phyloP scores from a whole-genome alignment of 1,140 invertebrate genomes.

The Cyclargus thomasi region DNA sequence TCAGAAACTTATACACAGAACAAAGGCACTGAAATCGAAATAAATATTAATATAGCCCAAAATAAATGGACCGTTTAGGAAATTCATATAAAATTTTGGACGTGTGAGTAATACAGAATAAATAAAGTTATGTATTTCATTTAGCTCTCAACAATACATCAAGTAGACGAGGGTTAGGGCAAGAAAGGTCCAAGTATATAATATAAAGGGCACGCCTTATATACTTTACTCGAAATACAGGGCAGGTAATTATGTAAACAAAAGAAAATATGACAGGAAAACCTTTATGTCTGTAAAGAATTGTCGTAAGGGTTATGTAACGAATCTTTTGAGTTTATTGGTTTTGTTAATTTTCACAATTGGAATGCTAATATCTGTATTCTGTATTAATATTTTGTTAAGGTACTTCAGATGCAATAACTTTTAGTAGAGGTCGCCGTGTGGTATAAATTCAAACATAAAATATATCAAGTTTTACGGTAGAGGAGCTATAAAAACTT shows the following conservation, averaged over 20 bases:
- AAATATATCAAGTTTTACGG: no score
- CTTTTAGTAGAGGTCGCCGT: no score
- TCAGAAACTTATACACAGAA: background rate
- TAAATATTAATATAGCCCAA: constrained; percentile 2
- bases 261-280: background rate
- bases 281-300: background rate
- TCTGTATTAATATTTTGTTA: no score
- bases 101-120: constrained; percentile 5
- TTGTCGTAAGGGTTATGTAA: background rate
- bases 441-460: no score
- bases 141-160: constrained; percentile 15
- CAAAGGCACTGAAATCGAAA: background rate
- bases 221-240: background rate
- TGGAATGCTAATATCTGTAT: no score
- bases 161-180: constrained; percentile 15
- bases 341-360: no score
- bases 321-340: background rate
- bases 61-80: constrained; percentile 7
- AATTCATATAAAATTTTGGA: background rate
- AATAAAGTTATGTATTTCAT: constrained; percentile 16
- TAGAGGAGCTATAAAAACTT: no score
- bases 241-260: background rate
- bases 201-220: background rate
- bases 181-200: constrained; percentile 14
- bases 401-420: no score